Evolutionary conservation across 1,140 invertebrate species (phyloP), one percentile per base, ranked within the genome.

Genomic region (Polypedilum pembai): DNA sequence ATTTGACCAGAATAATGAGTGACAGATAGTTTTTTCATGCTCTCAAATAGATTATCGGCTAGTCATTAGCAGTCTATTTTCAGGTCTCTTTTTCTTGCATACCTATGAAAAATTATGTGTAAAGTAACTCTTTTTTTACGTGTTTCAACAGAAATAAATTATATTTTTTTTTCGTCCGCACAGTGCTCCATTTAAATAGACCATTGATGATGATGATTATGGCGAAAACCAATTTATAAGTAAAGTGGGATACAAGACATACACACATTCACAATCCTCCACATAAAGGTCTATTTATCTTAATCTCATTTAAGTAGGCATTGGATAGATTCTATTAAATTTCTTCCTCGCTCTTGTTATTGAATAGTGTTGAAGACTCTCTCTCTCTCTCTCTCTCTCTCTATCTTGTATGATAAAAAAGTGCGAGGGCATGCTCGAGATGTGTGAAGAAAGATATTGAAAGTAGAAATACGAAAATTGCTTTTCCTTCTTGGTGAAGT

Each of bases 51-150:
- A 69, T 69, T 69, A 69, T 69, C 65, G 65, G 7, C 65, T 8
- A 69, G 65, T 69, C 65, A 69, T 69, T 69, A 69, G 65, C 65
- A 69, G 63, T 66, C 17, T 66, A 66, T 66, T 66, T 66, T 45
- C 41, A 45, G 45, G 3, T 15, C 45, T 56, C n/a, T 56, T 56
- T 56, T n/a, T 56, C 45, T 33, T 56, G 45, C 45, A 12, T 56
- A 56, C 45, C 12, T 12, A n/a, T n/a, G 45, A n/a, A n/a, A 56
- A 56, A 56, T 15, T 56, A 56, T 56, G 45, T 56, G 45, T 56
- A n/a, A 56, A 33, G 2, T 33, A 56, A 56, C 45, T 33, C 24
- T 33, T 33, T 33, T 33, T 33, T 5, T 33, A 33, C 24, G 24
- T 33, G 24, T 33, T 33, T 33, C 24, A 33, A 33, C 24, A 33